A percentile compares a stretch with the other conserved stretches of the same genome.
phyloP scores from a whole-genome alignment of 2,113 vertebrate genomes.

The Melospiza melodia region DNA sequence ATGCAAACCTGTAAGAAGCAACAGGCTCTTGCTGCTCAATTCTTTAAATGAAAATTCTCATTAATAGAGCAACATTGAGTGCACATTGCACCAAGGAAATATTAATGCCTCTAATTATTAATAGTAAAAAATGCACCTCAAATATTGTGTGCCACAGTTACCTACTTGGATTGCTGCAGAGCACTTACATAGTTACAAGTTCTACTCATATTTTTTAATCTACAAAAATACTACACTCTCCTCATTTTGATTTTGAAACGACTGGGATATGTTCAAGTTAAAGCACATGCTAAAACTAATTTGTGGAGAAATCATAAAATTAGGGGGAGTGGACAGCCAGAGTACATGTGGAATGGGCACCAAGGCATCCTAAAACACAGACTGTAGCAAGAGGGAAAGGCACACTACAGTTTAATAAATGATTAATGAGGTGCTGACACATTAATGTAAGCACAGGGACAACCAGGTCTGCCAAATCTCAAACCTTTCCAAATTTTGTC shows the following conservation, averaged over 20 bases:
- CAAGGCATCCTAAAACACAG: conserved; percentile 62
- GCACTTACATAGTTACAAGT: conserved; percentile 25
- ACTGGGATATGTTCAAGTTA: conserved; percentile 50
- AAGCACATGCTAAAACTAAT: conserved; percentile 63
- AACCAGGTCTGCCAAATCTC: conserved; percentile 69
- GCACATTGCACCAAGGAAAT: neutral
- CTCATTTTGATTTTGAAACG: conserved; percentile 47
- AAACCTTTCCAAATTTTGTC: conserved; percentile 73
- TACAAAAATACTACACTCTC: conserved; percentile 50
- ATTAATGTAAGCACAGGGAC: conserved; percentile 72
- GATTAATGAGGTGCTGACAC: conserved; percentile 74
- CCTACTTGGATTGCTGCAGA: neutral
- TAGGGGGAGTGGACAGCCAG: conserved; percentile 25
- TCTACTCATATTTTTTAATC: conserved; percentile 43
- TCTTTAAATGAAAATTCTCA: conserved; percentile 45
- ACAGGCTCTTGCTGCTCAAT: neutral
- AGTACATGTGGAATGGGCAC: conserved; percentile 23
- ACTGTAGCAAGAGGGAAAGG: conserved; percentile 35
- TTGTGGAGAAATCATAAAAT: conserved; percentile 64
- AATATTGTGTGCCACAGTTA: neutral
- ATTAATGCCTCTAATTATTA: conserved; percentile 36
- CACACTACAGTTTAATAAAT: conserved; percentile 64
- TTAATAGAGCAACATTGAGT: conserved; percentile 17
- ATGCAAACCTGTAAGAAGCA: conserved; percentile 62
- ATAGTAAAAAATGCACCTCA: neutral